Evolutionary conservation across 2,797 vertebrate species (phyloP), one percentile per base, ranked within the genome.

Genomic region (Apodemus agrarius): DNA sequence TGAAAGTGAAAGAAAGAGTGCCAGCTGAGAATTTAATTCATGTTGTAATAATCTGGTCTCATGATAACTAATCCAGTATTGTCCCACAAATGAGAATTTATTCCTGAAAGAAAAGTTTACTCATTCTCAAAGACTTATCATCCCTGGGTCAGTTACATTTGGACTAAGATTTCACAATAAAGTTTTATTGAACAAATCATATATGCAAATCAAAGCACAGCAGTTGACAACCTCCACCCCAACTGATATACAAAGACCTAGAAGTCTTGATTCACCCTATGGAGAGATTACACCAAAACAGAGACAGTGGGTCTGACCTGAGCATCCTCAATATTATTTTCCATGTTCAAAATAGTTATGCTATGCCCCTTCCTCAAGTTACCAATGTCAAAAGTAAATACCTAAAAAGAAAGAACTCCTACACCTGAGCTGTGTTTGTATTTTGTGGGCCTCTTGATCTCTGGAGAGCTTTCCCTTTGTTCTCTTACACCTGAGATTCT

Each of bases 161-260:
- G 24, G 29, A 57, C 10, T 9, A 37, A 52, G 14, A 49, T 80
- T 54, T 69, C 19, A 26, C 5, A 43, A 37, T 9, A 31, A 57
- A 59, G 65, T 52, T 43, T 59, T 22, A 91, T 40, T 54, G 46
- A 65, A 81, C 46, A 67, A 79, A 40, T 6, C 46, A 81, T 16
- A 91, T 37, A 72, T 54, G 17, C n/a, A n/a, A 82, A 72, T 24
- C 40, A 74, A 43, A 49, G 52, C 52, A 46, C 17, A 67, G 13
- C 1, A 0, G 34, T 29, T 37, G 31, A 37, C 19, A 46, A 1
- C 4, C 17, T 57, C n/a, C 29, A 0, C 12, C 17, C 63, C n/a
- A 12, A 12, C 43, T 59, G 26, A 22, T 6, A 16, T 9, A 6
- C 10, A 10, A 4, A 40, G 37, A 69, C 63, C 59, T 22, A 1